These are phyloP conservation scores for Pilophorus perplexus DNA, from an alignment of 2,888 invertebrate species.

Conservation along the genomic window DNA sequence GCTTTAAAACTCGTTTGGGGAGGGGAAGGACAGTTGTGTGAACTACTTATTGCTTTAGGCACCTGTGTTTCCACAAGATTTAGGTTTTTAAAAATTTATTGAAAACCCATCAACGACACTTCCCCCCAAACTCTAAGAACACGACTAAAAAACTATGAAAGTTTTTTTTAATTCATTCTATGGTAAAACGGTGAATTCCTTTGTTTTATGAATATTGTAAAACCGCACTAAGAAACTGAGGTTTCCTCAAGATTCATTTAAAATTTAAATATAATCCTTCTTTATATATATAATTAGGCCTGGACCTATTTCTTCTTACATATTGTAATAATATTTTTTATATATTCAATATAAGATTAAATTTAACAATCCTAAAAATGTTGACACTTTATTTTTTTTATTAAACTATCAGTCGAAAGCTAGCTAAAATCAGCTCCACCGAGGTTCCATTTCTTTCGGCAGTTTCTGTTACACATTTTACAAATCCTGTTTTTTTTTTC, in stretches of 20 bases:
- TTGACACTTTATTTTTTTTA: slow-evolving; percentile 46
- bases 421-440: slow-evolving; percentile 47
- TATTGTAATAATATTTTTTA: slow-evolving; percentile 46
- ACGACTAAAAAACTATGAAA: slow-evolving; percentile 32
- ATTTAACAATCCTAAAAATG: slow-evolving; percentile 49
- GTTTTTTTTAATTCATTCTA: slow-evolving; percentile 23
- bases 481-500: slow-evolving; percentile 38
- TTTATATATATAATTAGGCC: slow-evolving; percentile 50
- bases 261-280: slow-evolving; percentile 34
- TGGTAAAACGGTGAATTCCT: slow-evolving; percentile 26
- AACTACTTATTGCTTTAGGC: slow-evolving; percentile 47
- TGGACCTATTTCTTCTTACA: slow-evolving; percentile 49
- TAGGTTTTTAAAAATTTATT: slow-evolving; percentile 12
- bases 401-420: slow-evolving; percentile 49
- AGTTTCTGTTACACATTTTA: slow-evolving; percentile 46
- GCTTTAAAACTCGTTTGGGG: slow-evolving; percentile 33
- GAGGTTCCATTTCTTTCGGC: slow-evolving; percentile 45
- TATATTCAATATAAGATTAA: slow-evolving; percentile 49
- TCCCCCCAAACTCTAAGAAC: slow-evolving; percentile 28
- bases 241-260: not conserved
- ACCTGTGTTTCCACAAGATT: slow-evolving; percentile 45
- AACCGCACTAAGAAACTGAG: not conserved
- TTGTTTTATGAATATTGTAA: slow-evolving; percentile 6
- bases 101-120: slow-evolving; percentile 34
- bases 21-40: slow-evolving; percentile 30